Evolutionary conservation across 2,797 vertebrate species (phyloP).

Genomic region (Trematomus bernacchii): DNA sequence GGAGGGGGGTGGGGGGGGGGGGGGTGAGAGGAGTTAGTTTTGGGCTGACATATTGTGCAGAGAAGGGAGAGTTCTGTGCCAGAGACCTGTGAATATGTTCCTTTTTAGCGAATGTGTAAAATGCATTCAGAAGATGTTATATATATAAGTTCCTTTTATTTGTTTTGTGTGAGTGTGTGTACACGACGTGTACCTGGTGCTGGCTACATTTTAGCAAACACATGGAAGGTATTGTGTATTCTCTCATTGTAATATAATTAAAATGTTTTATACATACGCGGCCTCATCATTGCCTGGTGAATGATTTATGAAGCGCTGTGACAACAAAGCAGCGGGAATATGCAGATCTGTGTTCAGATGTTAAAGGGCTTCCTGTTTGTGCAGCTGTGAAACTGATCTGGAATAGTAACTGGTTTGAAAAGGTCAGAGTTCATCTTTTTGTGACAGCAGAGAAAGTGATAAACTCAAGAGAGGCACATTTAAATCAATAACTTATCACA

Average conservation of each 20-base stretch:
- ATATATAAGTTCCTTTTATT: slow-evolving; percentile 77
- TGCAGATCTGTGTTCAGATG: slow-evolving; percentile 49
- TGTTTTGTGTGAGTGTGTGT: slow-evolving; percentile 64
- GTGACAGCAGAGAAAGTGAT: not conserved
- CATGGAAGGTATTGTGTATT: slow-evolving; percentile 87
- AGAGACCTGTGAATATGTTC: slow-evolving; percentile 88
- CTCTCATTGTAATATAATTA: slow-evolving; percentile 94
- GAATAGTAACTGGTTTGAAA: slow-evolving; percentile 33
- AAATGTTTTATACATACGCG: slow-evolving; percentile 90
- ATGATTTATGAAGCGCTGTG: not conserved
- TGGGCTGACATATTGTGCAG: slow-evolving; percentile 61
- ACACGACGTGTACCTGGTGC: slow-evolving; percentile 82
- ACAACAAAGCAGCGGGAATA: slow-evolving; percentile 47
- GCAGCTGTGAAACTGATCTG: slow-evolving; percentile 62
- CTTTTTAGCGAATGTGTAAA: slow-evolving; percentile 80
- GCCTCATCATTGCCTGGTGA: slow-evolving; percentile 50
- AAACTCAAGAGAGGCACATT: not conserved
- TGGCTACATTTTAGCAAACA: slow-evolving; percentile 83
- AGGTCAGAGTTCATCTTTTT: slow-evolving; percentile 43
- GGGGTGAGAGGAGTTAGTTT: slow-evolving; percentile 37
- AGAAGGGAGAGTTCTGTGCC: slow-evolving; percentile 87
- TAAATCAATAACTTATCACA: slow-evolving; percentile 7
- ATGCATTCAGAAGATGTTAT: slow-evolving; percentile 83
- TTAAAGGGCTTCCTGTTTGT: slow-evolving; percentile 64
- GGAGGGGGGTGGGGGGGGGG: slow-evolving; percentile 34